Conservation (phyloP, 2,888 invertebrate genomes). For the Rhagonycha lutea region DNA sequence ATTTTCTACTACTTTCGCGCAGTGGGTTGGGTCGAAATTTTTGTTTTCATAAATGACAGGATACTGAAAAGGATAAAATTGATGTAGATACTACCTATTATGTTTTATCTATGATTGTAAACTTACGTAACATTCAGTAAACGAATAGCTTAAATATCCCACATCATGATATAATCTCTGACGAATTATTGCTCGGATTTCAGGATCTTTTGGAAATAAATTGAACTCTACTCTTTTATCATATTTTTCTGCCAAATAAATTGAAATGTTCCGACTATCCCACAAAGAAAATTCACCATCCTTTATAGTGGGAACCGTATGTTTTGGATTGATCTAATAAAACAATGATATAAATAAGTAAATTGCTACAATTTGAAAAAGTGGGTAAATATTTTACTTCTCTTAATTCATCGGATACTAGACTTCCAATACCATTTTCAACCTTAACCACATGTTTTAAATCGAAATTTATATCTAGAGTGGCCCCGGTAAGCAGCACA, state of each 20-base stretch:
- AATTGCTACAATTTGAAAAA: neutral
- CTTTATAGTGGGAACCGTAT: constrained; percentile 80
- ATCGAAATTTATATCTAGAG: constrained; percentile 68
- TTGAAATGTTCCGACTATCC: constrained; percentile 84
- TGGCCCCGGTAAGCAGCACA: constrained; percentile 67
- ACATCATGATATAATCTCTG: constrained; percentile 77
- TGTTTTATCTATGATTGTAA: too few species aligned
- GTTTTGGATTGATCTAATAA: constrained; percentile 79
- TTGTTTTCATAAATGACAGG: too few species aligned
- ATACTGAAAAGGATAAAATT: constrained; percentile 38
- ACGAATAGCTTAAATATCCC: too few species aligned
- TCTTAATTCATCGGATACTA: constrained; percentile 70
- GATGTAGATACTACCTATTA: neutral
- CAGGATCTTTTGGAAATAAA: constrained; percentile 78
- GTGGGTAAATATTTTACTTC: constrained; percentile 57
- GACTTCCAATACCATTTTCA: too few species aligned
- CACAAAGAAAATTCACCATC: constrained; percentile 81
- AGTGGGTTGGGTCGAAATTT: constrained; percentile 58
- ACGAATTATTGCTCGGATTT: constrained; percentile 76
- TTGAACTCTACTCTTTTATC: constrained; percentile 68
- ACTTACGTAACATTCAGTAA: too few species aligned
- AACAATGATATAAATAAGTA: constrained; percentile 3
- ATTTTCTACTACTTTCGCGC: constrained; percentile 69
- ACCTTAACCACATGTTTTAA: constrained; percentile 62
- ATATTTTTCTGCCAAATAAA: constrained; percentile 80